Evolutionary conservation across 2,888 invertebrate species (phyloP), one percentile per base, ranked within the genome.

Genomic region (Leptinotarsa tumamoca): DNA sequence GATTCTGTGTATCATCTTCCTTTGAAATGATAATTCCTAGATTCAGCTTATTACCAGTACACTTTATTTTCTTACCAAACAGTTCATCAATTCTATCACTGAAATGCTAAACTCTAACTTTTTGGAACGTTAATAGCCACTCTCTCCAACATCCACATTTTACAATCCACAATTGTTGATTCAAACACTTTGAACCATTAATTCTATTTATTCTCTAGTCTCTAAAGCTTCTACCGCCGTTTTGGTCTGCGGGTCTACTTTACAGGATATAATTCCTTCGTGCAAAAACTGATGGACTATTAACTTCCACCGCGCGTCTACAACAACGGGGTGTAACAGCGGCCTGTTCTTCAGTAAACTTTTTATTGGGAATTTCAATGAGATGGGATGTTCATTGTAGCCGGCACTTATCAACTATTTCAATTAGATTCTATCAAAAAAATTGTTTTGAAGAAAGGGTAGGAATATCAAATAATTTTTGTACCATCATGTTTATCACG

Each of bases 221-320:
- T 18, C 54, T 18, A 54, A n/a, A n/a, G 54, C n/a, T 18, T 7
- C 51, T 14, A 17, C 51, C n/a, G 18, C 18, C 54, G 54, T 18
- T 54, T 3, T 54, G 54, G 54, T 54, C n/a, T 54, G n/a, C 54
- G 54, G 54, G 54, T 54, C 54, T 52, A 52, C n/a, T 54, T 54
- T 54, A 54, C 18, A 54, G 54, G 54, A 18, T 18, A 54, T 54
- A 18, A 54, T 54, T 54, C 18, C 18, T 54, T 18, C 10, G 18
- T 54, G 54, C 18, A 54, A 54, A 54, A 54, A 54, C 54, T 54
- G 18, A 18, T 54, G 54, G n/a, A 18, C 54, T 54, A 54, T 54
- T 18, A 54, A 54, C 54, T 54, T 54, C 18, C 10, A 54, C 54
- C 54, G 18, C 18, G 18, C 13, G n/a, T 54, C 54, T 18, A 54